Evolutionary conservation across 2,888 invertebrate genomes (phyloP).

Genomic region (Tenthredo scrophulariae): DNA sequence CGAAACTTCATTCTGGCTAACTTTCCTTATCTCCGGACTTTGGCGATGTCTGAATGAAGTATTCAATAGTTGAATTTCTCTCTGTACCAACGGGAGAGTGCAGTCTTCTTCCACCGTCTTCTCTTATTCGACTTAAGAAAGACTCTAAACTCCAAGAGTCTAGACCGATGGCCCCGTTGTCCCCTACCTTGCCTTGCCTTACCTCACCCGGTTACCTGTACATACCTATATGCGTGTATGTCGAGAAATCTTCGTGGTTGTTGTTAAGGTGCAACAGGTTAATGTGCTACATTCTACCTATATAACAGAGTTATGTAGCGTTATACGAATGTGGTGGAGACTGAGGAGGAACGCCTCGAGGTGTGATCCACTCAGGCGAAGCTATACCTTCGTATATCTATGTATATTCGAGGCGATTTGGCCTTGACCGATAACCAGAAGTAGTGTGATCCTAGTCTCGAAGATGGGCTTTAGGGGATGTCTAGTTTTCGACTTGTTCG

Average conservation of each 20-base stretch:
- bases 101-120: constrained; percentile 16
- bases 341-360: background rate
- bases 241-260: constrained; percentile 36
- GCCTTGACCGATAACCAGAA: constrained; percentile 42
- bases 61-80: background rate
- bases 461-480: background rate
- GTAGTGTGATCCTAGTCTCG: background rate
- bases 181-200: constrained; percentile 37
- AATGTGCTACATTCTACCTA: constrained; percentile 45
- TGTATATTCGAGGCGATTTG: constrained; percentile 1
- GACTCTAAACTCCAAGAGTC: constrained; percentile 45
- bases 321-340: constrained; percentile 3
- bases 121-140: constrained; percentile 31
- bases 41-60: background rate
- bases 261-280: constrained; percentile 47
- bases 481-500: background rate
- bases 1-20: constrained; percentile 12
- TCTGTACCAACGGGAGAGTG: background rate
- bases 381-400: background rate
- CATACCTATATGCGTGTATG: background rate
- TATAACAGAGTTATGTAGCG: constrained; percentile 37
- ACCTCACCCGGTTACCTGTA: constrained; percentile 11
- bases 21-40: background rate
- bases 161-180: constrained; percentile 50
- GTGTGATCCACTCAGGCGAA: constrained; percentile 20